These are phyloP conservation scores for Punctoribates punctum DNA, from an alignment of 2,888 invertebrate genomes.

Conservation along the genomic window DNA sequence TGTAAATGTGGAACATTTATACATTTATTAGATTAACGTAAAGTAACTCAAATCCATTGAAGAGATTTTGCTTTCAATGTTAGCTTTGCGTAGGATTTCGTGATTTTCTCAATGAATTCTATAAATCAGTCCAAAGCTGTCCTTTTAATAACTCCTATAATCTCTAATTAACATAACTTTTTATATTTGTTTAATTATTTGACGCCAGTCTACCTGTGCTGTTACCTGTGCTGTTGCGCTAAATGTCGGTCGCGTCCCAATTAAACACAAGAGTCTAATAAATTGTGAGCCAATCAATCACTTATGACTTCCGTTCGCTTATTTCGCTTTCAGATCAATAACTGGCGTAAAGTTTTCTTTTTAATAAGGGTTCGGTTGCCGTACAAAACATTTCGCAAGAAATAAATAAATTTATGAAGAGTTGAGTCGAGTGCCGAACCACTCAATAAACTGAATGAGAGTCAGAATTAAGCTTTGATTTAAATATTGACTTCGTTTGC, in stretches of 20 bases:
- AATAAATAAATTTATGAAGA: no score
- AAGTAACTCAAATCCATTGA: background rate
- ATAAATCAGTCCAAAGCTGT: constrained; percentile 24
- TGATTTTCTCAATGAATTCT: constrained; percentile 21
- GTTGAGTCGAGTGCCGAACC: no score
- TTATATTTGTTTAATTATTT: constrained; percentile 5
- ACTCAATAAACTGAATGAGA: no score
- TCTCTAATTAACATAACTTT: constrained; percentile 15
- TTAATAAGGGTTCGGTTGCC: background rate
- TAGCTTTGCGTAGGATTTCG: constrained; percentile 14
- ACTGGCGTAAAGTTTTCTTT: background rate
- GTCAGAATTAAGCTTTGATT: constrained; percentile 1
- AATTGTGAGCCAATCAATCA: constrained; percentile 16
- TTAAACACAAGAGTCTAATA: constrained; percentile 8
- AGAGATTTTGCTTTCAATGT: background rate
- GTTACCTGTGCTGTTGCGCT: no score
- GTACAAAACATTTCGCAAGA: background rate
- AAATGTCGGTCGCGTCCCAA: constrained; percentile 20
- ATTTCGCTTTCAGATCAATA: constrained; percentile 20
- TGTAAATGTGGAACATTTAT: constrained; percentile 14
- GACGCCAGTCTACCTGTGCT: background rate
- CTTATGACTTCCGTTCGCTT: constrained; percentile 2
- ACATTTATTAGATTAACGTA: background rate
- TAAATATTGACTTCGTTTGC: constrained; percentile 21
- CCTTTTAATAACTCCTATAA: constrained; percentile 8